Percentiles rank a stretch among this genome's conserved stretches.
phyloP scores from a whole-genome alignment of 2,888 invertebrate genomes.

The Elgonia sp. region DNA sequence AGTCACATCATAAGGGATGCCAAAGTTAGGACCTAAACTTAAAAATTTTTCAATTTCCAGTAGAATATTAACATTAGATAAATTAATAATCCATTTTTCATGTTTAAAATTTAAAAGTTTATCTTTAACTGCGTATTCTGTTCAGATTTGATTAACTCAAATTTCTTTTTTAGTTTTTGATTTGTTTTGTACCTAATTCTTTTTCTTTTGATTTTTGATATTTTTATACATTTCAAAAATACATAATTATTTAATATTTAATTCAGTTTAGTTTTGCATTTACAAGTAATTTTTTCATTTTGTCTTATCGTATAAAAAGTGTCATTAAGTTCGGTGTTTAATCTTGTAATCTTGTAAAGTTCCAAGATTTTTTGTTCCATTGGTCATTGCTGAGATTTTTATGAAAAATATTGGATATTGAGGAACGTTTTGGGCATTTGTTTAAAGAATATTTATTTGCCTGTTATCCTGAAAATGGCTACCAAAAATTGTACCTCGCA shows the following conservation, averaged over 20 bases:
- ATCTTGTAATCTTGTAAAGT: too few relatives aligned
- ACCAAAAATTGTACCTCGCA: too few relatives aligned
- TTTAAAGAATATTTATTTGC: too few relatives aligned
- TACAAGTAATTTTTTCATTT: neutral
- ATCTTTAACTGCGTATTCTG: neutral
- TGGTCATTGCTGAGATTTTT: too few relatives aligned
- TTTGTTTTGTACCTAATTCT: neutral
- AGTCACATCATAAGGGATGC: neutral
- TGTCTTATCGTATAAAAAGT: neutral
- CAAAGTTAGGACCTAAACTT: too few relatives aligned
- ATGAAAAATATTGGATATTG: too few relatives aligned
- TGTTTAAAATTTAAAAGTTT: neutral
- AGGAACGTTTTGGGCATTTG: too few relatives aligned
- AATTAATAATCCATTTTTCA: slow-evolving; percentile 27
- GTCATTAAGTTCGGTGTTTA: neutral
- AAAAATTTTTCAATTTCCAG: slow-evolving; percentile 10
- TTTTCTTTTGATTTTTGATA: neutral
- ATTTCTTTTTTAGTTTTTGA: too few relatives aligned
- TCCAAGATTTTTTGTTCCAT: too few relatives aligned
- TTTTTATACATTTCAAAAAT: neutral
- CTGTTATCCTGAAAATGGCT: too few relatives aligned
- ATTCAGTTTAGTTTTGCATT: neutral
- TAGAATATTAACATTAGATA: neutral
- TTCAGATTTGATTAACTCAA: neutral
- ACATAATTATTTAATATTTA: neutral